Base-by-base conservation (phyloP, 1,140 invertebrate species). In the Mycetomoellerius zeteki region DNA sequence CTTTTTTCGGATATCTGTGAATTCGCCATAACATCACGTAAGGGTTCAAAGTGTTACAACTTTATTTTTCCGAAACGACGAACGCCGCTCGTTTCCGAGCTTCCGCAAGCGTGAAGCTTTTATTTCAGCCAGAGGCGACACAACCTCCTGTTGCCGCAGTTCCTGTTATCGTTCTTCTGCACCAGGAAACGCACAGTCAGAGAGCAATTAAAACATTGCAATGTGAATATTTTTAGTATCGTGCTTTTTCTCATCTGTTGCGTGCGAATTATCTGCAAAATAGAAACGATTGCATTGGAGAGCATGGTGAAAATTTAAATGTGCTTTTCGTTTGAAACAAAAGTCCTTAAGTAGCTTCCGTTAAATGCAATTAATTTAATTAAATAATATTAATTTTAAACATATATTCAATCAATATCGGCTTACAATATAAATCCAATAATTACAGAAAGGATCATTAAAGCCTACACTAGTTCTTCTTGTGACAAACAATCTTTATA, bases 151-250 rank as follows among this genome's bases (percentile, higher is more conserved):
- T 81, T 81, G 64, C 64, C 62, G 50, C 47, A 10, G 5, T 73
- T 73, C 2, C 10, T 56, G 71, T 73, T 69, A 69, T 69, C 65
- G 65, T 69, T 69, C 54, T 47, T 78, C 75, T n/a, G 24, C 24
- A 27, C 71, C 19, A 64, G 43, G 43, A 43, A 64, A 64, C 24
- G n/a, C 33, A 56, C 5, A 69, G 30, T 8, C 21, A 21, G 64
- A 24, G 33, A 81, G 30, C 77, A 81, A 81, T 81, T 81, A 81
- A 81, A 81, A 81, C 64, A 69, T 80, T 69, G 62, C 62, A 81
- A 69, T 52, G 47, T 71, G 43, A 81, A 81, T 69, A 81, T 81
- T 81, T 81, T 81, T 24, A 81, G 64, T 64, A 19, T 30, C 47
- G 8, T 27, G 52, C 27, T 80, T 65, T 80, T 80, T 80, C 76